A percentile compares a stretch with the other conserved stretches of the same genome.
These are phyloP conservation scores for Aphis craccivora DNA, from an alignment of 1,140 invertebrate genomes.

Conservation along the genomic window DNA sequence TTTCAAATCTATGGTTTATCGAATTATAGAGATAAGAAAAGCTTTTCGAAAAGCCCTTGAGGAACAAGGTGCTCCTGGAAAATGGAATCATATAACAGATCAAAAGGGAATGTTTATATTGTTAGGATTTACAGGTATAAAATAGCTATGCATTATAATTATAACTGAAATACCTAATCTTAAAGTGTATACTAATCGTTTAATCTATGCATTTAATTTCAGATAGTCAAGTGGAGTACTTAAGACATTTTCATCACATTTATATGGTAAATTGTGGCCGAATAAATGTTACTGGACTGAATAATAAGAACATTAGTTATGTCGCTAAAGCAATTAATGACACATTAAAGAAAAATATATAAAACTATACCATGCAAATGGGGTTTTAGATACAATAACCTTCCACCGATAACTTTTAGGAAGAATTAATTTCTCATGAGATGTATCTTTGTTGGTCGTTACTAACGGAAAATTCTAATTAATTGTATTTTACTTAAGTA, in stretches of 20 bases:
- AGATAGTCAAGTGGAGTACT: constrained; percentile 79
- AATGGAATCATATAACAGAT: constrained; percentile 92
- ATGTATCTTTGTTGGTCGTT: too few species aligned
- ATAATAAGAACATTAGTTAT: constrained; percentile 87
- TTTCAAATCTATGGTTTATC: constrained; percentile 87
- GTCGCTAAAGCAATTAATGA: constrained; percentile 88
- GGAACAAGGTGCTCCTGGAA: constrained; percentile 82
- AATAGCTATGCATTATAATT: constrained; percentile 36
- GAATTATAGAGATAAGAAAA: constrained; percentile 88
- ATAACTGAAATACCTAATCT: background rate
- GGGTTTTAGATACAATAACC: too few species aligned
- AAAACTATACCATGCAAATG: background rate
- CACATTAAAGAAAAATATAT: constrained; percentile 64
- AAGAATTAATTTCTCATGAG: too few species aligned
- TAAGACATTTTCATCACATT: constrained; percentile 85
- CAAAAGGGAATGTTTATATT: constrained; percentile 99
- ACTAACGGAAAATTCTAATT: too few species aligned
- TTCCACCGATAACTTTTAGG: too few species aligned
- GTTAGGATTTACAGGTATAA: constrained; percentile 82
- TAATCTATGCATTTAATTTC: constrained; percentile 63
- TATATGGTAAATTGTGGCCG: constrained; percentile 90
- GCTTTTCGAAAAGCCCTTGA: constrained; percentile 74
- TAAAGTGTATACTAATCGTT: background rate
- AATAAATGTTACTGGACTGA: constrained; percentile 96
- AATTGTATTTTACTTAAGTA: too few species aligned